phyloP scores from a whole-genome alignment of 2,113 vertebrate genomes.

The mouse (Mus musculus) region GRCm39 chr5:92907501-92908000 shows the following conservation, averaged over 20 bases:
- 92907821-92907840: too few relatives aligned
- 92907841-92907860: too few relatives aligned
- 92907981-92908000: neutral
- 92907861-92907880: too few relatives aligned
- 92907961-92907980: neutral
- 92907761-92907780: neutral
- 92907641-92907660: neutral
- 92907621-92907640: conserved; percentile 35
- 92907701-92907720: neutral
- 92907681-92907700: neutral
- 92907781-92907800: too few relatives aligned
- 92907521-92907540: neutral
- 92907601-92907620: conserved; percentile 2
- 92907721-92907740: neutral
- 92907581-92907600: neutral
- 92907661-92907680: neutral
- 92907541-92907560: too few relatives aligned
- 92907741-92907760: neutral
- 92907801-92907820: too few relatives aligned
- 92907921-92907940: too few relatives aligned
- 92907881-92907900: too few relatives aligned
- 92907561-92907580: neutral
- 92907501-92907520: neutral
- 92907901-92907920: too few relatives aligned
- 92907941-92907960: too few relatives aligned